phyloP scores from a whole-genome alignment of 2,888 invertebrate species.

The Physocephala rufipes region DNA sequence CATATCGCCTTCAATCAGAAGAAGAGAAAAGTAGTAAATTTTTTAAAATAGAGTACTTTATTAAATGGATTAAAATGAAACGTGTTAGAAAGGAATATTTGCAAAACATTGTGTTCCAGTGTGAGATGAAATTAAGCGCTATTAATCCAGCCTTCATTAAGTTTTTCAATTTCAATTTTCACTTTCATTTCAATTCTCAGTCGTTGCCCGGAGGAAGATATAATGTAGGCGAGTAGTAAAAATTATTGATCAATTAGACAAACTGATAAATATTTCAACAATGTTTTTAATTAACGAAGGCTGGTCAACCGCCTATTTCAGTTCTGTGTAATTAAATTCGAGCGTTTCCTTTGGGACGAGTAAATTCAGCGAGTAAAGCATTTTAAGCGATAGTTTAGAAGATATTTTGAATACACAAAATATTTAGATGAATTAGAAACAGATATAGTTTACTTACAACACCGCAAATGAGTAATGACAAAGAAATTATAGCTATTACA shows the following conservation, averaged over 20 bases:
- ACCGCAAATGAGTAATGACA: background rate
- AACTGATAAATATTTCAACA: too few species aligned
- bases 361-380: background rate
- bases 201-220: too few species aligned
- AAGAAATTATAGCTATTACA: background rate
- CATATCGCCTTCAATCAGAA: constrained; percentile 71
- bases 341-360: constrained; percentile 20
- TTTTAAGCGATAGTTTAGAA: constrained; percentile 4
- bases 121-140: constrained; percentile 36
- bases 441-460: constrained; percentile 9
- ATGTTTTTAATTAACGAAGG: too few species aligned
- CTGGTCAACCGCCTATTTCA: constrained; percentile 25
- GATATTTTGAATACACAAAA: constrained; percentile 16
- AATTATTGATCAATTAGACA: too few species aligned
- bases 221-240: too few species aligned
- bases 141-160: background rate
- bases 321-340: constrained; percentile 20
- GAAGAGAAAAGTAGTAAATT: constrained; percentile 17
- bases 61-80: background rate
- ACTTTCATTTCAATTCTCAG: too few species aligned
- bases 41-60: background rate
- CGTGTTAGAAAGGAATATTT: constrained; percentile 48
- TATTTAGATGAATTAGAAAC: constrained; percentile 20
- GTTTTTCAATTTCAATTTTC: too few species aligned
- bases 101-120: constrained; percentile 49